A percentile compares a stretch with the other conserved stretches of the same genome.
These are phyloP conservation scores for Sipha maydis DNA, from an alignment of 2,888 invertebrate genomes.

Conservation along the genomic window DNA sequence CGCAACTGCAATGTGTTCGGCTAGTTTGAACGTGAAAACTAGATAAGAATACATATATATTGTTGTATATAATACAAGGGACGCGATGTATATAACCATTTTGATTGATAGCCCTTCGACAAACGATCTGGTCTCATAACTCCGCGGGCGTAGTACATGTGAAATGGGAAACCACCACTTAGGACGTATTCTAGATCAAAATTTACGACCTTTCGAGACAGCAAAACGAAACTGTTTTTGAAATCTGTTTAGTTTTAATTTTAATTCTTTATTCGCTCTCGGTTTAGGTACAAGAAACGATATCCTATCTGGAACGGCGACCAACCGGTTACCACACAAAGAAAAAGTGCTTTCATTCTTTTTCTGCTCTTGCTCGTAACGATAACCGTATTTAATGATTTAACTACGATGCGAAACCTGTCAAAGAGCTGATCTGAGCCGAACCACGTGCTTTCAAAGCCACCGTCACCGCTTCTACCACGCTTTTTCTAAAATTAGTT, in stretches of 20 bases:
- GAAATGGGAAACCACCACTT: conserved; percentile 32
- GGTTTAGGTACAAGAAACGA: too few species aligned
- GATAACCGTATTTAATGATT: background rate
- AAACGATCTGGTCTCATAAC: conserved; percentile 3
- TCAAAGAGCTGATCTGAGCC: background rate
- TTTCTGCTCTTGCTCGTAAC: background rate
- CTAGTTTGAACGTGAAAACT: conserved; percentile 17
- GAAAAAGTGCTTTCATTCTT: background rate
- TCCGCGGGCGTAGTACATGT: background rate
- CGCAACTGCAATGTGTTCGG: background rate
- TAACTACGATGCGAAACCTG: background rate
- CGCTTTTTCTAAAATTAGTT: conserved; percentile 20
- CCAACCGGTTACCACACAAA: background rate
- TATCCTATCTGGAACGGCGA: background rate
- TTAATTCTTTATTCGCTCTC: too few species aligned
- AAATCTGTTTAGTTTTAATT: background rate
- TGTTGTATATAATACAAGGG: background rate
- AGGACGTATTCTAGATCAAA: background rate
- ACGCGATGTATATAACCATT: background rate
- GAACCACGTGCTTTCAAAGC: background rate
- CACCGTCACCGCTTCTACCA: too few species aligned
- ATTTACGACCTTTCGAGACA: conserved; percentile 3
- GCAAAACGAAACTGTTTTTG: background rate
- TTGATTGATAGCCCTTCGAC: conserved; percentile 44
- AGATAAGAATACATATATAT: conserved; percentile 50